phyloP scores from a whole-genome alignment of 2,888 invertebrate genomes.

The Miltochrista miniata region DNA sequence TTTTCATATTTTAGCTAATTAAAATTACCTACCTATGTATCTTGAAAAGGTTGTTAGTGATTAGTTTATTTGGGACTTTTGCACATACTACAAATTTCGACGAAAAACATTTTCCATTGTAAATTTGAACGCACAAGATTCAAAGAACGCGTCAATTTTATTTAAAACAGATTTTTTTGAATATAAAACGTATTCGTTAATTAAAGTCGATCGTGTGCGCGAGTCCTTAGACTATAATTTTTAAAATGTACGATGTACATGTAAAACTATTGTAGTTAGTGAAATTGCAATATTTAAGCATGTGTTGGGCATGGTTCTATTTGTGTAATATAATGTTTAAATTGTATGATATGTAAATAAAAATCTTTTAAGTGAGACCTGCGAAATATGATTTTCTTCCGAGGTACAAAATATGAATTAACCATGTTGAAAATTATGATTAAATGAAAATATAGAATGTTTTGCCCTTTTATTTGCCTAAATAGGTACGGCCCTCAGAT shows the following conservation, averaged over 20 bases:
- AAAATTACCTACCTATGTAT: constrained; percentile 21
- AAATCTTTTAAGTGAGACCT: constrained; percentile 73
- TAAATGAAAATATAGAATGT: constrained; percentile 78
- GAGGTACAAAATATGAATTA: constrained; percentile 82
- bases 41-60: constrained; percentile 62
- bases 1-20: constrained; percentile 72
- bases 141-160: background rate
- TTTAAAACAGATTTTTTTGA: background rate
- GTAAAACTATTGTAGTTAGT: constrained; percentile 75
- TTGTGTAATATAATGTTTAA: constrained; percentile 69
- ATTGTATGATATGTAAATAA: constrained; percentile 82
- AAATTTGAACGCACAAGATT: background rate
- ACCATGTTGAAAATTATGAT: constrained; percentile 82
- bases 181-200: constrained; percentile 35
- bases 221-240: constrained; percentile 35
- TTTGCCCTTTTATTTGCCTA: too few species aligned
- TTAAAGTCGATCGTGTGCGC: constrained; percentile 3
- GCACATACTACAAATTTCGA: background rate
- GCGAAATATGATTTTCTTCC: constrained; percentile 83
- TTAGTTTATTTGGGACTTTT: constrained; percentile 39
- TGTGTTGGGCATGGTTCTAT: constrained; percentile 62
- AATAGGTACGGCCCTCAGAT: too few species aligned
- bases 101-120: background rate
- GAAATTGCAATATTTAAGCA: constrained; percentile 68
- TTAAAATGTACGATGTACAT: constrained; percentile 77